phyloP scores from a whole-genome alignment of 92 coral and sea anemone genomes.

The Meandrina meandrites region DNA sequence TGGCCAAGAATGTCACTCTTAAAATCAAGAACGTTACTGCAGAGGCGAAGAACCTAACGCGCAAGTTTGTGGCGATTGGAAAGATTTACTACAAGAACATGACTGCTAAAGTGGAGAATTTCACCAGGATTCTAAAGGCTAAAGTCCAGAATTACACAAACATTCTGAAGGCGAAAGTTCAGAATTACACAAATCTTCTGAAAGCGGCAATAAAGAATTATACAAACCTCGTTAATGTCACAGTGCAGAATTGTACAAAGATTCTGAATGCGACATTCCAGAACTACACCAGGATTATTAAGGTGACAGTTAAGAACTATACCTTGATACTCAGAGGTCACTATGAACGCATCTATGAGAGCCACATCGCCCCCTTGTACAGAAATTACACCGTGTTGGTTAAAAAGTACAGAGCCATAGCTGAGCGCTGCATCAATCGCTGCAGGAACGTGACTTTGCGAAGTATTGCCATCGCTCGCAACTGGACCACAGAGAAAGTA shows the following conservation, averaged over 20 bases:
- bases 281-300: conserved; percentile 58
- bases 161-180: conserved; percentile 20
- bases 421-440: conserved; percentile 9
- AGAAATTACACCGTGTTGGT: conserved; percentile 55
- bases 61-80: conserved; percentile 68
- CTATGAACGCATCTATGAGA: conserved; percentile 32
- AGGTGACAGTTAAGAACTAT: conserved; percentile 58
- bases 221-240: neutral
- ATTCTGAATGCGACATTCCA: conserved; percentile 12
- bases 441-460: conserved; percentile 48
- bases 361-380: conserved; percentile 44
- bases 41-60: conserved; percentile 67
- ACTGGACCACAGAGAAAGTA: conserved; percentile 47
- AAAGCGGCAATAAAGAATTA: conserved; percentile 6
- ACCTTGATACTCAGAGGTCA: conserved; percentile 35
- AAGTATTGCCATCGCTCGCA: conserved; percentile 45
- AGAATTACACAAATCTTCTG: conserved; percentile 22
- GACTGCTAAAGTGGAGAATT: conserved; percentile 61
- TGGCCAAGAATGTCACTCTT: conserved; percentile 67
- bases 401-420: conserved; percentile 32
- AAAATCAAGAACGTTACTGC: conserved; percentile 58
- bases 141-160: conserved; percentile 32
- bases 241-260: conserved; percentile 2
- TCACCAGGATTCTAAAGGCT: conserved; percentile 33
- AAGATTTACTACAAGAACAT: conserved; percentile 74